Evolutionary conservation across 2,888 invertebrate genomes (phyloP).

Genomic region (Campoletis raptor): DNA sequence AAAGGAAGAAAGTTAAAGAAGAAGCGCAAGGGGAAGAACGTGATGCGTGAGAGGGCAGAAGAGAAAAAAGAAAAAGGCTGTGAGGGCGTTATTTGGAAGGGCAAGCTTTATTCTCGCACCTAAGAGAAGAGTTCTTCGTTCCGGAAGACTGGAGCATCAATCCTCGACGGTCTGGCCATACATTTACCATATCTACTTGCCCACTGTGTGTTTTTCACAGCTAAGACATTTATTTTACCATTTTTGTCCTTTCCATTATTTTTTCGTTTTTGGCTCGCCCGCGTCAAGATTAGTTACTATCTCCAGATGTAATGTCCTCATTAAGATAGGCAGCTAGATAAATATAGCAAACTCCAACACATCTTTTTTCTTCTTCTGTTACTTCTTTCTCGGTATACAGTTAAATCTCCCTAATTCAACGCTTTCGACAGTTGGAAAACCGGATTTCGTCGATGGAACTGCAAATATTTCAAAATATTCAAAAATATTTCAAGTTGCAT

Average conservation of each 20-base stretch:
- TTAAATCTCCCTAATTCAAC: not conserved
- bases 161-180: not conserved
- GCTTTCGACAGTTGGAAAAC: not conserved
- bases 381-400: too few relatives aligned
- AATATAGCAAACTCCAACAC: not conserved
- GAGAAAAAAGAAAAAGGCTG: not conserved
- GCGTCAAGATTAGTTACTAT: not conserved
- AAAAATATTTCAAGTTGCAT: not conserved
- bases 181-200: constrained; percentile 11
- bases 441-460: not conserved
- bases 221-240: not conserved
- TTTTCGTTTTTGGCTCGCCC: not conserved
- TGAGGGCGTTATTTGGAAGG: not conserved
- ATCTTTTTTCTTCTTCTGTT: not conserved
- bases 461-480: too few relatives aligned
- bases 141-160: constrained; percentile 7
- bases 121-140: not conserved
- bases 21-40: not conserved
- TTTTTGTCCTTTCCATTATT: not conserved
- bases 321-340: not conserved
- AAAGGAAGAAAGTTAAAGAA: not conserved
- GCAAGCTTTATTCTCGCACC: not conserved
- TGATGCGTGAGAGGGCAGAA: not conserved
- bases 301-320: not conserved
- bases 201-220: not conserved